Evolutionary conservation across 2,797 vertebrate species (phyloP).

Genomic region (Pempheris klunzingeri): DNA sequence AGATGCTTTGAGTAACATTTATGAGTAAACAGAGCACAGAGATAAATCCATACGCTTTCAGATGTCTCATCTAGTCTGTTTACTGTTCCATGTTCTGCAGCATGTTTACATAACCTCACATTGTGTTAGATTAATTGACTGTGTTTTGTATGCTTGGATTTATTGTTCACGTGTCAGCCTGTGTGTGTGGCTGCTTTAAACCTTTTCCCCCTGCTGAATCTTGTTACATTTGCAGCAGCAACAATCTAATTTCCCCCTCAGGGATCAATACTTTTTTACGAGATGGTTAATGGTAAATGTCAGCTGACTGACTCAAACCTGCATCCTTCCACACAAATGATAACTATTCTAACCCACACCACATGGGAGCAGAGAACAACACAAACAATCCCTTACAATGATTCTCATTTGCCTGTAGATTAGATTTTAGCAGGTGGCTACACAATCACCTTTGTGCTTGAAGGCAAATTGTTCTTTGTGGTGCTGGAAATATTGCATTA

Average conservation of each 20-base stretch:
- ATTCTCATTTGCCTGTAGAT: slow-evolving; percentile 1
- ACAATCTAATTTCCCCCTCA: background rate
- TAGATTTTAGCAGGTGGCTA: background rate
- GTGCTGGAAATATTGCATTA: background rate
- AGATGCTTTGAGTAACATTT: background rate
- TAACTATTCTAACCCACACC: background rate
- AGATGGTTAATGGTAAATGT: slow-evolving; percentile 15
- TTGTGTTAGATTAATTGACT: background rate
- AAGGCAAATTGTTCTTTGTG: background rate
- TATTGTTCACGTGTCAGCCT: background rate
- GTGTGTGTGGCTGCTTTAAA: background rate
- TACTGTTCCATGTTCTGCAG: background rate
- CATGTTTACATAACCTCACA: background rate
- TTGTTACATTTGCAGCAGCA: slow-evolving; percentile 1
- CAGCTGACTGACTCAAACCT: slow-evolving; percentile 9
- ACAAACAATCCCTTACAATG: background rate
- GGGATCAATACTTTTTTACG: slow-evolving; percentile 25
- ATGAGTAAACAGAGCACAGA: background rate
- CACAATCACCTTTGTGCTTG: background rate
- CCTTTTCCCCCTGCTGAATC: background rate
- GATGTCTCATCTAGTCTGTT: background rate
- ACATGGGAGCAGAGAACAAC: background rate
- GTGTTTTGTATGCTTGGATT: background rate
- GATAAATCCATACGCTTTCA: background rate
- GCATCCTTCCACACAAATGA: background rate